These are phyloP conservation scores for Adela reaumurella DNA, from an alignment of 2,888 invertebrate genomes.

Conservation along the genomic window DNA sequence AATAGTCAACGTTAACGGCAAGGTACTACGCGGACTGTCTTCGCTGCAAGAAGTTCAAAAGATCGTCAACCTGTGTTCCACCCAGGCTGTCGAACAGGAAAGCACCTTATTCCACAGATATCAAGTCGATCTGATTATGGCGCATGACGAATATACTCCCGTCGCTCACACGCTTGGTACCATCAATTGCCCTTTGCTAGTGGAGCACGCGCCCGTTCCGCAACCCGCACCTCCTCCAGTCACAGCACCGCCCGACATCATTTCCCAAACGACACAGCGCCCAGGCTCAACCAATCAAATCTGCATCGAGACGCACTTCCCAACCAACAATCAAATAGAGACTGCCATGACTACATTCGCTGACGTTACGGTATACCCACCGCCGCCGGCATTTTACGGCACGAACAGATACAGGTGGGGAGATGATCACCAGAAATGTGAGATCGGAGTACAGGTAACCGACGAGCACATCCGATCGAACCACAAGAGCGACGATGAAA, in stretches of 20 bases:
- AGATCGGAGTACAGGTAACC: slow-evolving; percentile 32
- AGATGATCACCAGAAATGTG: slow-evolving; percentile 27
- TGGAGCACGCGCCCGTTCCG: slow-evolving; percentile 24
- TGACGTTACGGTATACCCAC: not conserved
- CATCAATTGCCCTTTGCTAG: slow-evolving; percentile 26
- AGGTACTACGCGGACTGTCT: slow-evolving; percentile 69
- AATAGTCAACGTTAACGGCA: slow-evolving; percentile 85
- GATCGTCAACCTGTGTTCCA: slow-evolving; percentile 51
- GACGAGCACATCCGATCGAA: slow-evolving; percentile 25
- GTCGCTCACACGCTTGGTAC: slow-evolving; percentile 36
- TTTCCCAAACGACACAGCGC: slow-evolving; percentile 44
- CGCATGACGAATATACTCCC: slow-evolving; percentile 61
- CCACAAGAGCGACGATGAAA: slow-evolving; percentile 52
- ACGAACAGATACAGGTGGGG: slow-evolving; percentile 16
- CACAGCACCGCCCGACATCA: slow-evolving; percentile 43
- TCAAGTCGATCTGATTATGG: slow-evolving; percentile 61
- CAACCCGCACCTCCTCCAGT: slow-evolving; percentile 19
- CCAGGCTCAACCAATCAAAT: slow-evolving; percentile 38
- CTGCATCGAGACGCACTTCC: slow-evolving; percentile 46
- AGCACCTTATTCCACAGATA: slow-evolving; percentile 38
- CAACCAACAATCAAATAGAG: slow-evolving; percentile 31
- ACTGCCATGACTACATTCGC: slow-evolving; percentile 13
- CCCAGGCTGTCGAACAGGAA: slow-evolving; percentile 37
- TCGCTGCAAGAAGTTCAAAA: slow-evolving; percentile 63
- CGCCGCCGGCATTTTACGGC: slow-evolving; percentile 8